Evolutionary conservation across 1,140 invertebrate genomes (phyloP), one percentile per base, ranked within the genome.

Genomic region (Lycorma delicatula): DNA sequence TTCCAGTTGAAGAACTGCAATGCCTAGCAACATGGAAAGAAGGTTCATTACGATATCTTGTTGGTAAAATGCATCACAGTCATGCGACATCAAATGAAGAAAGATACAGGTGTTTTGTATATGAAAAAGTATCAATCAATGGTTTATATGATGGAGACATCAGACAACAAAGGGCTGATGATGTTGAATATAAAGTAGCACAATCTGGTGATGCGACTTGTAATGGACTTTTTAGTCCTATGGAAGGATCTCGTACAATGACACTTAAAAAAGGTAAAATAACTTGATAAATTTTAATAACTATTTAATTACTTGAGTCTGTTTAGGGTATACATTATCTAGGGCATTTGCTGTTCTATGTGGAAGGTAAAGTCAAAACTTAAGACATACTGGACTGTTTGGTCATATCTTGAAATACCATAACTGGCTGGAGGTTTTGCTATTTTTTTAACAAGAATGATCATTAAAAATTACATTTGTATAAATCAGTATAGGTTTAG

Each of bases 61-160:
- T 84, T 22, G 76, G 76, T 16, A 72, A 81, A 67, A 73, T 87
- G 26, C 83, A 86, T 63, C 86, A 89, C 75, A 84, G 84, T 68
- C 87, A 91, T 72, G 87, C 87, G 34, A 88, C 87, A 56, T 87
- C 86, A 62, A 91, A 92, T 73, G 91, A 94, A 72, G 91, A 94
- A 71, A 81, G 87, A 55, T 95, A 91, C 74, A 79, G 91, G 59
- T 94, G 92, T 77, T 95, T 93, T 75, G 89, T 94, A 29, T 92
- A 89, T 73, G 89, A 92, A 74, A 86, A 87, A 75, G 83, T 70
- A 56, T 31, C 48, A 26, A 23, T 16, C 11, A 50, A 9, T 25
- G 9, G 22, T 16, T 31, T 22, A 54, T 56, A 41, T 20, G 38
- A 44, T 1, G 41, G 13, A 3, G 41, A 22, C 6, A 9, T 22